These are phyloP conservation scores for Micropoecilia bifurca DNA, from an alignment of 2,797 vertebrate genomes.

Conservation along the genomic window DNA sequence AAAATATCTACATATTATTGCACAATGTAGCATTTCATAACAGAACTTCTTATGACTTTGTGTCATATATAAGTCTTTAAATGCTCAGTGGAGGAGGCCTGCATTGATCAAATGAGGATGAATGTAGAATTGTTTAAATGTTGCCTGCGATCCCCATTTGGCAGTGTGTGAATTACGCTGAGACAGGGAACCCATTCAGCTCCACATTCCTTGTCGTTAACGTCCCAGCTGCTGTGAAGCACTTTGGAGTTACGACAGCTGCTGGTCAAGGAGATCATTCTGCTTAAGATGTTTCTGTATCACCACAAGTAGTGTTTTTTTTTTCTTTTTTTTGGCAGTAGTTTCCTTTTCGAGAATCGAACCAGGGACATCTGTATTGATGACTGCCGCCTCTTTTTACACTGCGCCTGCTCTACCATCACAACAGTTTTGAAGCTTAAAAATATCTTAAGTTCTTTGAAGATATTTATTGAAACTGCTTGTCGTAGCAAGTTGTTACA, in stretches of 20 bases:
- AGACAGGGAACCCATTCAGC: slow-evolving; percentile 72
- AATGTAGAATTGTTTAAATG: slow-evolving; percentile 44
- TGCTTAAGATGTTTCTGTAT: slow-evolving; percentile 38
- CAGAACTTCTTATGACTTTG: background rate
- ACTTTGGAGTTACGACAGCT: slow-evolving; percentile 57
- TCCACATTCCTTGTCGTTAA: slow-evolving; percentile 58
- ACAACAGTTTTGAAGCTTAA: slow-evolving; percentile 24
- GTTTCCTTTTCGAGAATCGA: no score
- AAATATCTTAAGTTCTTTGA: background rate
- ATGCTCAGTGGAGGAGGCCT: background rate
- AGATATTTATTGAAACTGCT: background rate
- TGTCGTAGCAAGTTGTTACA: background rate
- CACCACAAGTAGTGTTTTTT: slow-evolving; percentile 20
- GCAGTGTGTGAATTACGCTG: slow-evolving; percentile 44
- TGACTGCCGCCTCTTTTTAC: no score
- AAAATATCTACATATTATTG: background rate
- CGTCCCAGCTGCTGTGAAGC: slow-evolving; percentile 45
- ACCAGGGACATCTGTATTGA: no score
- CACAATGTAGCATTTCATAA: background rate
- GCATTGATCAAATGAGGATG: slow-evolving; percentile 28
- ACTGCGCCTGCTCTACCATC: no score
- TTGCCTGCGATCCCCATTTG: slow-evolving; percentile 61
- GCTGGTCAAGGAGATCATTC: slow-evolving; percentile 42
- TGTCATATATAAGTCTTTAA: background rate
- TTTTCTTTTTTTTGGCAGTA: no score